phyloP scores from a whole-genome alignment of 53 echinoderm and acorn worm genomes.

The Crossaster papposus region DNA sequence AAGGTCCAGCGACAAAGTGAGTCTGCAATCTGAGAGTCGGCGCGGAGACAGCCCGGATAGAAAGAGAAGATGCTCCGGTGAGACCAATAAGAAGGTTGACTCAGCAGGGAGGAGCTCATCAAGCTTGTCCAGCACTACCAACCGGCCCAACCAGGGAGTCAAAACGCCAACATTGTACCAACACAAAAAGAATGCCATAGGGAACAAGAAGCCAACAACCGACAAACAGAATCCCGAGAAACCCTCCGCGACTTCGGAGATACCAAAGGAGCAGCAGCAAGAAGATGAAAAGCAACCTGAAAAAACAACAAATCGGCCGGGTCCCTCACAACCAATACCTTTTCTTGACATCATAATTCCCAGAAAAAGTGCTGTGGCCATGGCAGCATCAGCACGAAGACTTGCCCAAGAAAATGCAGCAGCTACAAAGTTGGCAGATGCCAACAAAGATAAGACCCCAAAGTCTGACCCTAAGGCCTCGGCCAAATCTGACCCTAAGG shows the following conservation, averaged over 20 bases:
- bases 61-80: neutral
- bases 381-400: neutral
- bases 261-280: neutral
- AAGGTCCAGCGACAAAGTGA: neutral
- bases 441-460: neutral
- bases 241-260: neutral
- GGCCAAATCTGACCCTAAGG: neutral
- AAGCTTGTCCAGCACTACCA: neutral
- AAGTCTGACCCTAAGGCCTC: neutral
- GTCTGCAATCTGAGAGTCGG: neutral
- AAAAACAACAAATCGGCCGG: neutral
- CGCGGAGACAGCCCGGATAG: conserved; percentile 7
- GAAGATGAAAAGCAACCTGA: neutral
- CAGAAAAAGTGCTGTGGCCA: neutral
- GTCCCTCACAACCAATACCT: neutral
- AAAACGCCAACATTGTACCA: conserved; percentile 12
- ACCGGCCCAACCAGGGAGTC: neutral
- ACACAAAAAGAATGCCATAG: conserved; percentile 1
- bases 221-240: neutral
- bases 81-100: neutral
- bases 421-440: neutral
- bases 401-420: neutral
- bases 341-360: conserved; percentile 7
- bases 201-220: conserved; percentile 32
- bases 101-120: neutral